Conservation (phyloP, 1,140 invertebrate species). For the Drosophila kanapiae region DNA sequence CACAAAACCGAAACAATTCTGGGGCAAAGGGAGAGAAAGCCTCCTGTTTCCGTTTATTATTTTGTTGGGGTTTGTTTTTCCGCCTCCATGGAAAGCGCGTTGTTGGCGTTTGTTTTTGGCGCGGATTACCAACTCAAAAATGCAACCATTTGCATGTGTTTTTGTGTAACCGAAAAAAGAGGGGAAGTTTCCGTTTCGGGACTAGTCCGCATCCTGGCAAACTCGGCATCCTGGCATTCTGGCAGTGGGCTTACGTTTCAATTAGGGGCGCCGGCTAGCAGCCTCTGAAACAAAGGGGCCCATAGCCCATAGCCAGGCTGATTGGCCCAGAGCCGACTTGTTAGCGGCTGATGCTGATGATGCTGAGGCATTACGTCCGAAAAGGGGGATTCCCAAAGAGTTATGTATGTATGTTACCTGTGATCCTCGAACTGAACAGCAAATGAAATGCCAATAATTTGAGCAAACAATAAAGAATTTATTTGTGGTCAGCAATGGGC, state of each 20-base stretch:
- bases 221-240: background rate
- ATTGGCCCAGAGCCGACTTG: constrained; percentile 42
- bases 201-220: constrained; percentile 8
- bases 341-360: constrained; percentile 7
- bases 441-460: too few species aligned
- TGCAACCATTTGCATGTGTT: constrained; percentile 41
- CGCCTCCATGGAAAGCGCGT: constrained; percentile 3
- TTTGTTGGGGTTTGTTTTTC: constrained; percentile 1
- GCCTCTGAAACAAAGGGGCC: constrained; percentile 18
- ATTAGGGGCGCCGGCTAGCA: constrained; percentile 48
- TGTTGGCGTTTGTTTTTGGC: constrained; percentile 34
- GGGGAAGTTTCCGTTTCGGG: constrained; percentile 35
- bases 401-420: background rate
- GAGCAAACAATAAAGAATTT: too few species aligned
- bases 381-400: background rate
- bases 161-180: constrained; percentile 9
- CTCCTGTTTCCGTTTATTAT: constrained; percentile 14
- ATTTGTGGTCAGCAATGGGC: too few species aligned
- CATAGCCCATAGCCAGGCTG: constrained; percentile 2
- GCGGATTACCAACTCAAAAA: constrained; percentile 74
- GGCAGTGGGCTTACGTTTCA: constrained; percentile 63
- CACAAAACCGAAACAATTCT: constrained; percentile 34
- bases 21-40: constrained; percentile 14
- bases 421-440: background rate
- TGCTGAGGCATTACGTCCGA: background rate